Percentiles rank a stretch among this genome's conserved stretches.
Evolutionary conservation across 92 coral and sea anemone genomes (phyloP).

Genomic region (Zoanthus sansibaricus): DNA sequence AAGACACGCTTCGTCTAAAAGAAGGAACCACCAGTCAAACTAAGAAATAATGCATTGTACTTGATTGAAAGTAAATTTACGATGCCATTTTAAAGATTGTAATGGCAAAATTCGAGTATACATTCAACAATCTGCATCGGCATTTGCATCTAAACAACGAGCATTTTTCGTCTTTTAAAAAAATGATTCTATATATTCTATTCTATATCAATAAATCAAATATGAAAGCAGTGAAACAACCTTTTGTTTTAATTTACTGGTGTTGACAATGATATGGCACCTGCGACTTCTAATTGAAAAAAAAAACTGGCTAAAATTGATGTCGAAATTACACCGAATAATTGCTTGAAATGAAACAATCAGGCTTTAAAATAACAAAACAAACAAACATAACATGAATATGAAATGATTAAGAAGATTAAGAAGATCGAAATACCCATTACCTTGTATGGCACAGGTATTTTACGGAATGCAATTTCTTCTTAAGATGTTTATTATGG

Average conservation of each 20-base stretch:
- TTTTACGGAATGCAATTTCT: not conserved
- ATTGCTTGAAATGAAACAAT: not conserved
- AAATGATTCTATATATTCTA: not conserved
- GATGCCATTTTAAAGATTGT: no score
- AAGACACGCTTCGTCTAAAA: not conserved
- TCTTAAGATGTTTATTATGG: not conserved
- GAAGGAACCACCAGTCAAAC: not conserved
- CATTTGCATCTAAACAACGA: not conserved
- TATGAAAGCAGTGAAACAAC: not conserved
- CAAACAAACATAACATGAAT: not conserved
- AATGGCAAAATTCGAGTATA: not conserved
- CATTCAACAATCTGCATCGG: not conserved
- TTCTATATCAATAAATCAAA: not conserved
- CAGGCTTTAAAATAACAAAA: not conserved
- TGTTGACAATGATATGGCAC: not conserved
- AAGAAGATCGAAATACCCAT: not conserved
- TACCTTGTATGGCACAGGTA: not conserved
- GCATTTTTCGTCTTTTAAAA: not conserved
- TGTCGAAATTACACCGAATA: not conserved
- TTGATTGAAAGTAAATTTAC: not conserved
- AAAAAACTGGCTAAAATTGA: not conserved
- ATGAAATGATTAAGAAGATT: not conserved
- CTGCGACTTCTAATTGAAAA: not conserved
- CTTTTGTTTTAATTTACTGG: not conserved
- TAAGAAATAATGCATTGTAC: not conserved